A percentile compares a stretch with the other conserved stretches of the same genome.
phyloP scores from a whole-genome alignment of 92 coral and sea anemone species.

The Porites evermanni region DNA sequence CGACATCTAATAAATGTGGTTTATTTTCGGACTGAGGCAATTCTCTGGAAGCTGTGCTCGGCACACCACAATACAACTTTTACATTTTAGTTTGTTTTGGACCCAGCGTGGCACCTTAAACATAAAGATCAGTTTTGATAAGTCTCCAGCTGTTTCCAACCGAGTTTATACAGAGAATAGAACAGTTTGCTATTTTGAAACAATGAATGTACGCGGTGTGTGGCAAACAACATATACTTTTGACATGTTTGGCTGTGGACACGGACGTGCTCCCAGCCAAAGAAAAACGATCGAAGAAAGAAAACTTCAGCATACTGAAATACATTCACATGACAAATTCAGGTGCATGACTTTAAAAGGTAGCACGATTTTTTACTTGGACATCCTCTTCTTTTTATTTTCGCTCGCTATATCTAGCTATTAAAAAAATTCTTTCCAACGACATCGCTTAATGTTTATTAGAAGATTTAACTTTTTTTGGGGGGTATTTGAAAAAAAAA shows the following conservation, averaged over 20 bases:
- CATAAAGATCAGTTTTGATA: conserved; percentile 61
- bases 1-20: conserved; percentile 18
- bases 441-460: too few species aligned
- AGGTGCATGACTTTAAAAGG: too few species aligned
- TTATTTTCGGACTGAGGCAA: neutral
- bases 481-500: neutral
- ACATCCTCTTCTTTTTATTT: too few species aligned
- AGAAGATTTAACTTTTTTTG: too few species aligned
- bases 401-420: too few species aligned
- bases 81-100: conserved; percentile 35
- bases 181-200: conserved; percentile 36
- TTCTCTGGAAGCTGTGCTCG: conserved; percentile 17
- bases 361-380: neutral
- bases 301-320: neutral
- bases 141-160: conserved; percentile 44
- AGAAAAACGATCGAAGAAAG: neutral
- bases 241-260: conserved; percentile 31
- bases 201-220: conserved; percentile 41
- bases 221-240: conserved; percentile 43
- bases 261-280: neutral
- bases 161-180: conserved; percentile 39
- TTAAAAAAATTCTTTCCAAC: too few species aligned
- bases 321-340: too few species aligned
- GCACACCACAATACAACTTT: conserved; percentile 34
- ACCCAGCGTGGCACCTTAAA: conserved; percentile 36